Conservation (phyloP, 1,140 invertebrate genomes). For the Oreohelix idahoensis region DNA sequence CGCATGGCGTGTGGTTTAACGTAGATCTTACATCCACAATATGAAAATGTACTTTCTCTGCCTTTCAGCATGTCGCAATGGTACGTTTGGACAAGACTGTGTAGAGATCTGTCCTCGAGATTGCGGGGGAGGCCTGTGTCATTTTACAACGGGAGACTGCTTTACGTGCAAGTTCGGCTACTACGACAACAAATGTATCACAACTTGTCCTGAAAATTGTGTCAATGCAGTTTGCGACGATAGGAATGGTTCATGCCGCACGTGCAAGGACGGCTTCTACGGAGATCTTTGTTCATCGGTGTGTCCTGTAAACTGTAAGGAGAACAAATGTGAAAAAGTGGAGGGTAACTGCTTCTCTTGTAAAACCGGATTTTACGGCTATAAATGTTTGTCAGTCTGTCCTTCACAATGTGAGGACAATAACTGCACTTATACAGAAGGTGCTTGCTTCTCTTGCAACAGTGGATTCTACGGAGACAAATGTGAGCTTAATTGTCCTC, state of each 20-base stretch:
- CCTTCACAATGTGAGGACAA: not conserved
- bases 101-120: not conserved
- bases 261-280: not conserved
- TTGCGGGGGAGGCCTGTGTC: not conserved
- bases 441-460: not conserved
- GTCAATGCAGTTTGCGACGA: not conserved
- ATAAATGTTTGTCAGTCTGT: not conserved
- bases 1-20: too few relatives aligned
- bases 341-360: not conserved
- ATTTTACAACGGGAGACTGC: not conserved
- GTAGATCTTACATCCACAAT: too few relatives aligned
- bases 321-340: not conserved
- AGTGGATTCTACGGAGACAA: not conserved
- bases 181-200: not conserved
- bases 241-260: not conserved
- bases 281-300: not conserved
- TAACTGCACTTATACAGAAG: not conserved
- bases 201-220: not conserved
- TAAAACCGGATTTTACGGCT: not conserved
- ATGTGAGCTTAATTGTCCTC: not conserved
- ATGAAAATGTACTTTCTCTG: too few relatives aligned
- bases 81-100: not conserved
- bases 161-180: not conserved
- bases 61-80: too few relatives aligned
- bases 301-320: not conserved